Percentiles rank a stretch among this genome's conserved stretches.
These are phyloP conservation scores for Oreochromis grahami DNA, from an alignment of 2,797 vertebrate genomes.

Conservation along the genomic window DNA sequence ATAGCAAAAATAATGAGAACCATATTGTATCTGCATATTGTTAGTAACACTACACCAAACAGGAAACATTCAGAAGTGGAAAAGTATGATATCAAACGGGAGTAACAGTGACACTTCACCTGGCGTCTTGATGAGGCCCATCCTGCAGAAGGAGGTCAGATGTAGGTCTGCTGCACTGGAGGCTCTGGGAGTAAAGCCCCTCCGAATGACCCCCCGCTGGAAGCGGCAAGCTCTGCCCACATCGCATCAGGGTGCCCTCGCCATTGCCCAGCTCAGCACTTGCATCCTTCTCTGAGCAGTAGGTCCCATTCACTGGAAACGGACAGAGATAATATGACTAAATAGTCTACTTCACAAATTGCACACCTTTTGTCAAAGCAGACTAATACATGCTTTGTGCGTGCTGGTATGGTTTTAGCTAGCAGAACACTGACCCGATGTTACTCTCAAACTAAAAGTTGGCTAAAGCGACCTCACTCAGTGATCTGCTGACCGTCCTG, in stretches of 20 bases:
- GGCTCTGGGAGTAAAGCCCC: conserved; percentile 74
- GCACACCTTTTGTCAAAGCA: not conserved
- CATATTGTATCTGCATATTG: conserved; percentile 35
- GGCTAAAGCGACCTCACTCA: not conserved
- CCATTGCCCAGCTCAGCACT: conserved; percentile 76
- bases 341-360: not conserved
- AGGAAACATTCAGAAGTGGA: conserved; percentile 18
- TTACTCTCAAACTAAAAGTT: conserved; percentile 3
- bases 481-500: conserved; percentile 15
- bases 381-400: not conserved
- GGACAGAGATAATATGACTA: not conserved
- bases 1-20: conserved; percentile 31
- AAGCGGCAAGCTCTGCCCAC: conserved; percentile 80
- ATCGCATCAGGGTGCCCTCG: conserved; percentile 75
- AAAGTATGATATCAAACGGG: not conserved
- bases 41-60: conserved; percentile 30
- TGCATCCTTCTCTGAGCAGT: conserved; percentile 83
- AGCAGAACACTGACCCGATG: not conserved
- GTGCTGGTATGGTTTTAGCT: not conserved
- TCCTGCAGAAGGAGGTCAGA: conserved; percentile 77
- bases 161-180: conserved; percentile 77
- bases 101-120: conserved; percentile 73
- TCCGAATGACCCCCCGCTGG: conserved; percentile 73
- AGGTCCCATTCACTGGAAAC: conserved; percentile 80
- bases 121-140: conserved; percentile 75